Percentiles rank a stretch among this genome's conserved stretches.
Conservation (phyloP, 1,140 invertebrate genomes). For the Drosophila murphyi region DNA sequence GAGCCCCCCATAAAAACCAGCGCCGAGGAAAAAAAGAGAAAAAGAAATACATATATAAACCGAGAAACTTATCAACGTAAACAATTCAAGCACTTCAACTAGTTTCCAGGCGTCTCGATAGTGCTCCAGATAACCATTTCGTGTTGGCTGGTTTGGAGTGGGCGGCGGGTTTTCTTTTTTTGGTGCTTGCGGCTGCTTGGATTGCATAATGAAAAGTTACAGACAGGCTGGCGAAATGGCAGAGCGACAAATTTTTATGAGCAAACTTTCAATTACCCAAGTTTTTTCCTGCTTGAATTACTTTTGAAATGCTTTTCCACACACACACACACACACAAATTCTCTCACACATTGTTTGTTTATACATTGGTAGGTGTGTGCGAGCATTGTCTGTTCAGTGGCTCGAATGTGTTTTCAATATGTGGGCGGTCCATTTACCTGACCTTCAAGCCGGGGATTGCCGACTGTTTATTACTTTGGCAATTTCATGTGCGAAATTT, state of each 20-base stretch:
- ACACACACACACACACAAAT: slow-evolving; percentile 14
- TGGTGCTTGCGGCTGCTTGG: slow-evolving; percentile 31
- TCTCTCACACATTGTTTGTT: background rate
- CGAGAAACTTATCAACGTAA: slow-evolving; percentile 75
- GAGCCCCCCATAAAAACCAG: slow-evolving; percentile 67
- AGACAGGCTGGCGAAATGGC: slow-evolving; percentile 44
- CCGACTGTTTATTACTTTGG: slow-evolving; percentile 70
- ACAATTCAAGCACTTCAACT: slow-evolving; percentile 79
- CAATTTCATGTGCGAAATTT: slow-evolving; percentile 70
- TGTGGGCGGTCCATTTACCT: slow-evolving; percentile 16
- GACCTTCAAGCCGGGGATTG: slow-evolving; percentile 43
- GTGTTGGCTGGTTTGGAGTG: background rate
- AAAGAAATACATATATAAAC: slow-evolving; percentile 7
- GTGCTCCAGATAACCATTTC: slow-evolving; percentile 65
- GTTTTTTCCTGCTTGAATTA: slow-evolving; percentile 80
- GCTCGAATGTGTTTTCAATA: slow-evolving; percentile 34
- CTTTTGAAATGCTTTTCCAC: slow-evolving; percentile 72
- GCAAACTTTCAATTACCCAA: slow-evolving; percentile 82
- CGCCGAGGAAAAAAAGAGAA: slow-evolving; percentile 19
- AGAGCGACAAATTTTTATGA: slow-evolving; percentile 81
- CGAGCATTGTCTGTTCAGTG: slow-evolving; percentile 14
- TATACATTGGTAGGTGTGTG: slow-evolving; percentile 43
- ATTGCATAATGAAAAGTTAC: slow-evolving; percentile 75
- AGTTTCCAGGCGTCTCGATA: slow-evolving; percentile 75
- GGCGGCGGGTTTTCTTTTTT: background rate